Evolutionary conservation across 2,888 invertebrate species (phyloP).

Genomic region (Drosophila vallismaia): DNA sequence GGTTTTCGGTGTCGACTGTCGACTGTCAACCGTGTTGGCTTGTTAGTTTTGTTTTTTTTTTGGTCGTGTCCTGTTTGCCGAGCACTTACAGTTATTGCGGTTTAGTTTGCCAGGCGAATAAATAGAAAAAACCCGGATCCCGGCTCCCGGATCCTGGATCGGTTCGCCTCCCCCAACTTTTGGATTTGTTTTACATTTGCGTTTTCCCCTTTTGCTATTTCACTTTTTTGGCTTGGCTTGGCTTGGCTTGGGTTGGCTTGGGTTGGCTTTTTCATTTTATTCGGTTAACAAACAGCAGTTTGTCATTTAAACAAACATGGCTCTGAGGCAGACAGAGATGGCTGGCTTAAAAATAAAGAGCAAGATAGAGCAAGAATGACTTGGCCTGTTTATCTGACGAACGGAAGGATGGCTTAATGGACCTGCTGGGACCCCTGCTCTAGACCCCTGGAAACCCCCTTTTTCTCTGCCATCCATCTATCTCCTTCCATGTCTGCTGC

Average conservation of each 20-base stretch:
- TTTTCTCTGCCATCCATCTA: slow-evolving; percentile 32
- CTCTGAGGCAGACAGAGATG: not conserved
- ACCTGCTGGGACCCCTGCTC: slow-evolving; percentile 46
- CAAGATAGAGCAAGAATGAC: slow-evolving; percentile 34
- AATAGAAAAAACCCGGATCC: slow-evolving; percentile 45
- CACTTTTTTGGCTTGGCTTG: slow-evolving; percentile 6
- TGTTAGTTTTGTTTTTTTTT: slow-evolving; percentile 27
- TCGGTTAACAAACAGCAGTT: slow-evolving; percentile 58
- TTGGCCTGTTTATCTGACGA: slow-evolving; percentile 55
- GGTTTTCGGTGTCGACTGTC: slow-evolving; percentile 32
- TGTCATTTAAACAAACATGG: slow-evolving; percentile 61
- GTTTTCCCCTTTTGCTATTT: not conserved
- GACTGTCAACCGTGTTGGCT: too few species aligned
- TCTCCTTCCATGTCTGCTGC: not conserved
- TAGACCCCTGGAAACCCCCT: not conserved
- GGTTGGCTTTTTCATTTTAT: slow-evolving; percentile 39
- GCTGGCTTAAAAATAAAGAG: not conserved
- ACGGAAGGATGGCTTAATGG: slow-evolving; percentile 57
- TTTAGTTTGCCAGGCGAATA: slow-evolving; percentile 67
- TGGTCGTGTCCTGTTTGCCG: slow-evolving; percentile 60
- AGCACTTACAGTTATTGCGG: slow-evolving; percentile 79
- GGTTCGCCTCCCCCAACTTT: slow-evolving; percentile 6
- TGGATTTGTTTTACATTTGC: slow-evolving; percentile 51
- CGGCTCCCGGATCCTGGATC: slow-evolving; percentile 12
- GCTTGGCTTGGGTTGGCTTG: slow-evolving; percentile 9